phyloP scores from a whole-genome alignment of 2,113 vertebrate species.

The Tragelaphus scriptus region DNA sequence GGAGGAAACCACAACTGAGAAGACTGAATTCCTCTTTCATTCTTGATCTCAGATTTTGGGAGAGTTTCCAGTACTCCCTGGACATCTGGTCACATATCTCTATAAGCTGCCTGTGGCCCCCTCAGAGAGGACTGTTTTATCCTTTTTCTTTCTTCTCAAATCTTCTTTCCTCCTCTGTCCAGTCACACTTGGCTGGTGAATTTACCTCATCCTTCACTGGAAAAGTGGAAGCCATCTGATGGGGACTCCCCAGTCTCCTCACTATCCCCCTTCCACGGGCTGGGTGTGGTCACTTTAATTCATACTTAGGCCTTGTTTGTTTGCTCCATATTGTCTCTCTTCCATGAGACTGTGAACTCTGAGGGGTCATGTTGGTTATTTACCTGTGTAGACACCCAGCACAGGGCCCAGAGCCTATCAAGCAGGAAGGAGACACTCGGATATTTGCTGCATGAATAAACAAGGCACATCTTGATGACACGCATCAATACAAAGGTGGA shows the following conservation, averaged over 20 bases:
- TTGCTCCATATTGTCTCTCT: background rate
- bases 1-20: background rate
- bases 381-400: background rate
- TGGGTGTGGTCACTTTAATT: background rate
- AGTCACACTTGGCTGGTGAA: background rate
- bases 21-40: background rate
- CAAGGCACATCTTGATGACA: background rate
- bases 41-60: background rate
- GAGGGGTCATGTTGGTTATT: background rate
- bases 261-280: background rate
- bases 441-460: background rate
- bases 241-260: accelerated
- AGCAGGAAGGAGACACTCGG: background rate
- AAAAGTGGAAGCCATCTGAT: background rate
- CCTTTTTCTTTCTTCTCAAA: background rate
- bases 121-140: background rate
- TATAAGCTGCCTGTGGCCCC: background rate
- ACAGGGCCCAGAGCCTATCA: background rate
- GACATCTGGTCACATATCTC: background rate
- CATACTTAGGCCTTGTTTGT: accelerated
- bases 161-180: background rate
- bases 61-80: background rate
- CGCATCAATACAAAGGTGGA: background rate
- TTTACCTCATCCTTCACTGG: background rate
- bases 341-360: background rate